A percentile compares a stretch with the other conserved stretches of the same genome.
These are phyloP conservation scores for Scarus forsteni DNA, from an alignment of 2,797 vertebrate species.

Conservation along the genomic window DNA sequence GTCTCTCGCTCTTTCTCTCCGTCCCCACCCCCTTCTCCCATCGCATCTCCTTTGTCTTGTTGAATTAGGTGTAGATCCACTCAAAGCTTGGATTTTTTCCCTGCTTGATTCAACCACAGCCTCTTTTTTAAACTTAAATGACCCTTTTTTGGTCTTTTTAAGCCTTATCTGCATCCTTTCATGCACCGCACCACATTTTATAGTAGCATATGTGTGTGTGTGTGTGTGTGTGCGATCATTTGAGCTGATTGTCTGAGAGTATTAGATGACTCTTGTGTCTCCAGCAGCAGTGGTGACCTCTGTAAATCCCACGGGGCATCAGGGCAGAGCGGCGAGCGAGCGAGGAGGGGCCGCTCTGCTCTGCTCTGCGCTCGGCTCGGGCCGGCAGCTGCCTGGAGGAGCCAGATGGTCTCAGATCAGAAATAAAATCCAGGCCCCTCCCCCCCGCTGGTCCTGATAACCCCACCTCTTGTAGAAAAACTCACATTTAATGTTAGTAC, in stretches of 20 bases:
- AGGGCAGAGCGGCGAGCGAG: slow-evolving; percentile 41
- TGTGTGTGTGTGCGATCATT: background rate
- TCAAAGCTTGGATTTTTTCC: background rate
- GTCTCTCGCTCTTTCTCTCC: slow-evolving; percentile 38
- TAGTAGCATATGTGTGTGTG: background rate
- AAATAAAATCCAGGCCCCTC: slow-evolving; percentile 65
- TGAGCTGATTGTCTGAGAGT: slow-evolving; percentile 1
- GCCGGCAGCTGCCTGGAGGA: slow-evolving; percentile 65
- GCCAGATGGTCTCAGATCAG: slow-evolving; percentile 81
- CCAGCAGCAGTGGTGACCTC: slow-evolving; percentile 64
- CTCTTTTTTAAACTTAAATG: background rate
- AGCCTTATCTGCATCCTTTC: background rate
- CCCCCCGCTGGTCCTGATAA: slow-evolving; percentile 45
- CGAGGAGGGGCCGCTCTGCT: slow-evolving; percentile 34
- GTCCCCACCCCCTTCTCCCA: slow-evolving; percentile 21
- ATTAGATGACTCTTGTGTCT: slow-evolving; percentile 66
- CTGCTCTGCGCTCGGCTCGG: slow-evolving; percentile 21
- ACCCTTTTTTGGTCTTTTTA: background rate
- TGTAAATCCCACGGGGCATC: slow-evolving; percentile 69
- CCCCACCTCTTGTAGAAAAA: slow-evolving; percentile 25
- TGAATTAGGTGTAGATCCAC: slow-evolving; percentile 46
- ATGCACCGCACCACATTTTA: slow-evolving; percentile 1
- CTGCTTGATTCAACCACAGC: background rate
- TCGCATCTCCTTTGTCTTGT: slow-evolving; percentile 51
- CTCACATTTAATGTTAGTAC: background rate